Evolutionary conservation across 2,888 invertebrate genomes (phyloP), one percentile per base, ranked within the genome.

Genomic region (Lepas anatifera): DNA sequence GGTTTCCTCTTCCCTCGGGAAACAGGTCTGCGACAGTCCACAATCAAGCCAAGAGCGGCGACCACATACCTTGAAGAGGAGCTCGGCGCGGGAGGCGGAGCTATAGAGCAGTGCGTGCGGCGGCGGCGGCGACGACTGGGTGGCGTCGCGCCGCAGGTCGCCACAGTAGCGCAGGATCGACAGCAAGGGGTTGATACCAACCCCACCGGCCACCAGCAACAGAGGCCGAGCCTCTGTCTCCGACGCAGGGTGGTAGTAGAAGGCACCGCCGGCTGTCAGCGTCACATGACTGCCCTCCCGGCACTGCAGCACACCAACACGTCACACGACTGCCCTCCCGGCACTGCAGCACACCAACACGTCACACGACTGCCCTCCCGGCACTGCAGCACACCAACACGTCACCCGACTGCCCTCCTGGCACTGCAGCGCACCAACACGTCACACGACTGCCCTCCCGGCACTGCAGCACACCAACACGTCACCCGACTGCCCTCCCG

Each of bases 181-280:
- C 52, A 76, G 75, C 11, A 82, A 73, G 29, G 82, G 82, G 73
- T 82, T 82, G 35, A 82, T 79, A 10, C 82, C 82, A 22, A 82
- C 80, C 2, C 82, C 82, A 10, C 82, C 82, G 16, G 81, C 82
- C 43, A 82, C 74, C 27, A 82, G 75, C 39, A 82, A 73, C 16
- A 81, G 72, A 18, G 52, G 48, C 43, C 37, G 37, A 18, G 16
- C 16, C 63, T 29, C 41, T 25, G 6, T 29, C 22, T 73, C 69
- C 4, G 72, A 68, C 22, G 74, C 68, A 2, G 78, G 77, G 66
- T 78, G 77, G 73, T 77, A 80, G 71, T 71, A 78, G 72, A 81
- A 81, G 71, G 81, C 80, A 27, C 82, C 82, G 35, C 81, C 81
- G 63, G 78, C 78, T 69, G 79, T 73, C 22, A 81, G 72, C 13